Evolutionary conservation across 2,113 vertebrate species (phyloP).

Genomic region (Hippocampus barbouri): DNA sequence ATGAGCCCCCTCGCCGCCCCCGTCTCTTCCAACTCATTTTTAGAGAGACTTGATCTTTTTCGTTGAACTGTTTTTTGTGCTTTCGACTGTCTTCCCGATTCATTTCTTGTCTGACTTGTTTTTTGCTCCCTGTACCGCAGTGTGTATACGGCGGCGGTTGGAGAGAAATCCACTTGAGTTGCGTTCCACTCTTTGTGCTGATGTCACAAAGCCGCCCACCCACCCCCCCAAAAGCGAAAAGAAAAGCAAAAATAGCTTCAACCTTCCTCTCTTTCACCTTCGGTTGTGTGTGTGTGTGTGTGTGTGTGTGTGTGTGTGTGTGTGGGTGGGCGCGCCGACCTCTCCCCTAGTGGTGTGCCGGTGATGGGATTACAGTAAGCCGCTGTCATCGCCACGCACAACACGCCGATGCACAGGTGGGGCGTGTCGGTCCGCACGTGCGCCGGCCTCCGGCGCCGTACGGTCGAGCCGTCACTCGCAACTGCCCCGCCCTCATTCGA

Average conservation of each 20-base stretch:
- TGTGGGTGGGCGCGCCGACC: constrained; percentile 19
- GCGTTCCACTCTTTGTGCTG: background rate
- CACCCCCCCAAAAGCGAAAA: background rate
- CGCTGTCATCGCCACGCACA: constrained; percentile 47
- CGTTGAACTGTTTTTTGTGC: too few relatives aligned
- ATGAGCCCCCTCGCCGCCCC: too few relatives aligned
- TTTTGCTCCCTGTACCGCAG: too few relatives aligned
- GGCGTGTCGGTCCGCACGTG: background rate
- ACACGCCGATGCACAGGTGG: constrained; percentile 41
- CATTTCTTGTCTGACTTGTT: too few relatives aligned
- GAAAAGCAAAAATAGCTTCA: background rate
- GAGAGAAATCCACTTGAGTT: too few relatives aligned
- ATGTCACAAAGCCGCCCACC: background rate
- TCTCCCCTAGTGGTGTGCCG: constrained; percentile 46
- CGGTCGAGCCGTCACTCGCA: too few relatives aligned
- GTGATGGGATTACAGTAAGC: constrained; percentile 65
- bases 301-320: background rate
- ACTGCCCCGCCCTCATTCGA: too few relatives aligned
- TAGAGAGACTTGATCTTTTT: too few relatives aligned
- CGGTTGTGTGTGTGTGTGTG: background rate
- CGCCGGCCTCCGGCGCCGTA: too few relatives aligned
- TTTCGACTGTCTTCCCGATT: too few relatives aligned
- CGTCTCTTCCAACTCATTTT: too few relatives aligned
- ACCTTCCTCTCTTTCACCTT: background rate
- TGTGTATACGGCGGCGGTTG: too few relatives aligned